Conservation (phyloP, 2,113 vertebrate species). For the Psettodes erumei region DNA sequence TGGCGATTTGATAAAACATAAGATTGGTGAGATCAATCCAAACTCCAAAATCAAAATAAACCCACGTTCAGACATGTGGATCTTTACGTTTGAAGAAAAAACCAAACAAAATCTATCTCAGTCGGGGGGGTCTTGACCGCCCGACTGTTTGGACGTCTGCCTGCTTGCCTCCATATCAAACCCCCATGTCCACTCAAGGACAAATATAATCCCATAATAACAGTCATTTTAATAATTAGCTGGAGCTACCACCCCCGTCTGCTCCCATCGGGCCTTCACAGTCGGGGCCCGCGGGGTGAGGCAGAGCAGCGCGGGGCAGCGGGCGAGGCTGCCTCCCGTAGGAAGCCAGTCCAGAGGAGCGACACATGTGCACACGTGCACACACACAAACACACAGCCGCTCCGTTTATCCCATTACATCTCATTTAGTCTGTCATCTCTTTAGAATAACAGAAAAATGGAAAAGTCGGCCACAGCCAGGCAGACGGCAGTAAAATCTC, state of each 20-base stretch:
- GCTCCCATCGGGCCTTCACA: conserved; percentile 36
- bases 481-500: conserved; percentile 27
- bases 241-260: conserved; percentile 44
- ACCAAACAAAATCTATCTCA: background rate
- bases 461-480: conserved; percentile 24
- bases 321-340: conserved; percentile 6
- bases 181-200: conserved; percentile 64
- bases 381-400: conserved; percentile 26
- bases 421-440: conserved; percentile 70
- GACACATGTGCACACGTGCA: conserved; percentile 15
- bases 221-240: conserved; percentile 74
- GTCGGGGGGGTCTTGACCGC: conserved; percentile 21
- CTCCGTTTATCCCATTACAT: conserved; percentile 61
- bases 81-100: conserved; percentile 18
- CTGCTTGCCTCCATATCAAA: conserved; percentile 14
- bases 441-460: conserved; percentile 60
- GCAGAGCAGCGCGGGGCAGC: background rate
- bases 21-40: background rate
- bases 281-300: conserved; percentile 33
- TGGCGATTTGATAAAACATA: conserved; percentile 20
- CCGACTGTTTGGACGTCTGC: conserved; percentile 34
- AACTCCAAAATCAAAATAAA: background rate
- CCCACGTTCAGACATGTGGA: conserved; percentile 15
- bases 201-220: conserved; percentile 78
- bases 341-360: conserved; percentile 24